Conservation (phyloP, 2,113 vertebrate species). For the Cryptotis parvus region DNA sequence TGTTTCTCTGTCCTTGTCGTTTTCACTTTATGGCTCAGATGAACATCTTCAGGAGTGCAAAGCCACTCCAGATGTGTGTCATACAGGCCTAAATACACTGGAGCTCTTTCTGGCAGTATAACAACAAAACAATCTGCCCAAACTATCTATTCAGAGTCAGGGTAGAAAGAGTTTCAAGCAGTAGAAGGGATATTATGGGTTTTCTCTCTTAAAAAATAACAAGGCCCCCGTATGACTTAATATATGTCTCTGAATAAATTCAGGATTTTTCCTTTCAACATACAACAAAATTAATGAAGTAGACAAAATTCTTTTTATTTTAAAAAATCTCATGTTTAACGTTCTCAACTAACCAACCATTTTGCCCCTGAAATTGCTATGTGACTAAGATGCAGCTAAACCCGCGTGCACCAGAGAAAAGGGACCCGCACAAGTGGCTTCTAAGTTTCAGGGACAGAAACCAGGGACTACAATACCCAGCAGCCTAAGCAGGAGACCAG, state of each 20-base stretch:
- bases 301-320: neutral
- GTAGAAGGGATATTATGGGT: neutral
- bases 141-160: neutral
- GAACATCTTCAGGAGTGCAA: neutral
- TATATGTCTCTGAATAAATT: conserved; percentile 22
- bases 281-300: neutral
- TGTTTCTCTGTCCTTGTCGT: neutral
- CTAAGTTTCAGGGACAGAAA: too few relatives aligned
- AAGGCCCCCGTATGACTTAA: neutral
- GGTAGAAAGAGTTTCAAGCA: neutral
- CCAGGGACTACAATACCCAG: too few relatives aligned
- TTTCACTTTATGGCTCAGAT: neutral
- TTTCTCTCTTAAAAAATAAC: neutral
- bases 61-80: neutral
- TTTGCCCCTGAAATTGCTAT: neutral
- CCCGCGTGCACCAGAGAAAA: too few relatives aligned
- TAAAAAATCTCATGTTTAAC: neutral
- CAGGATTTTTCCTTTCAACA: neutral
- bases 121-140: neutral
- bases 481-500: too few relatives aligned
- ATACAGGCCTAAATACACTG: neutral
- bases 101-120: neutral
- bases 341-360: neutral
- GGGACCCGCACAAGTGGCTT: too few relatives aligned
- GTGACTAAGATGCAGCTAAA: conserved; percentile 14